These are phyloP conservation scores for Capreolus pygargus DNA, from an alignment of 2,113 vertebrate species.

Conservation along the genomic window DNA sequence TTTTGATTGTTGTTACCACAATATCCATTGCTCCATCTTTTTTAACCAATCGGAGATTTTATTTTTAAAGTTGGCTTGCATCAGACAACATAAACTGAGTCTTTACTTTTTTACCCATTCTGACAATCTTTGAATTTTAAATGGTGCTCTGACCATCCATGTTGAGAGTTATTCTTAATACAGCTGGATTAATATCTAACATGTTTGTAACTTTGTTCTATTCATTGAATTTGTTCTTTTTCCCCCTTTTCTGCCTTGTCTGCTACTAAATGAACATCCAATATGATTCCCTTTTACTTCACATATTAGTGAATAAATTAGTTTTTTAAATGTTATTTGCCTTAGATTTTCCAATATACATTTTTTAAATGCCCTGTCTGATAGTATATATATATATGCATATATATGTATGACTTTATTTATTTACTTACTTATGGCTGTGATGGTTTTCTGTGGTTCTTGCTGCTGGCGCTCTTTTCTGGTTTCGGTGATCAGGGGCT, in stretches of 20 bases:
- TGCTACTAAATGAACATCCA: neutral
- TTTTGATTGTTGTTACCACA: neutral
- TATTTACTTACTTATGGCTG: neutral
- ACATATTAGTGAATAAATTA: neutral
- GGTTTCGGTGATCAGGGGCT: rapidly evolving
- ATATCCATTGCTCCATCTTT: neutral
- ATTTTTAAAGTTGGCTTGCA: neutral
- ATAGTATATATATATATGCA: neutral
- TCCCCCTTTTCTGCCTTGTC: neutral
- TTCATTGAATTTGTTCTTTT: neutral
- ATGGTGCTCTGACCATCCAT: neutral
- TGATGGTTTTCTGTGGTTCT: neutral
- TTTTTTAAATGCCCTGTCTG: neutral
- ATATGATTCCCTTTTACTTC: neutral
- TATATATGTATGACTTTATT: neutral
- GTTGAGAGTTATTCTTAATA: neutral
- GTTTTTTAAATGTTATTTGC: neutral
- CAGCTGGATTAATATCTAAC: neutral
- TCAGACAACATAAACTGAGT: neutral
- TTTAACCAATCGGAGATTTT: neutral
- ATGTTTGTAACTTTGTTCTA: neutral
- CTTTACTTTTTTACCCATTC: neutral
- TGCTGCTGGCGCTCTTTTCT: neutral
- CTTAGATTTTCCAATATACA: neutral
- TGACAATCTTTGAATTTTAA: neutral